Base-by-base conservation (phyloP, 2,888 invertebrate genomes). In the Macrosoma leucophasiata region DNA sequence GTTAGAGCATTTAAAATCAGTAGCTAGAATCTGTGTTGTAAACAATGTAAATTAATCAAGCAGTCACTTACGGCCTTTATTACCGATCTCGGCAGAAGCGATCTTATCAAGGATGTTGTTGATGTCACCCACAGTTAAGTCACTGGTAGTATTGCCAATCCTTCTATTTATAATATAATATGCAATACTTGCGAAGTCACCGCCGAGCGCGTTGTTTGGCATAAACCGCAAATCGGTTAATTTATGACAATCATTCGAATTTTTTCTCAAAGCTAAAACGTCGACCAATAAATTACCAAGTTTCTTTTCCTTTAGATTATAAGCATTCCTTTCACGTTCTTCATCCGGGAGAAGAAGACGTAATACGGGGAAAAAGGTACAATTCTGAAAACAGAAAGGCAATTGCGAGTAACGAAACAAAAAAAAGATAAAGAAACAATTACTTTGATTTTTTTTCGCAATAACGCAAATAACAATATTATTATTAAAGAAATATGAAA, bases 171-270 rank as follows among this genome's bases (percentile, higher is more conserved):
- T 68, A 3, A 95, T 88, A 55, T 84, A 87, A 62, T 88, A 92
- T 0, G 93, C 91, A 11, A 91, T 89, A 44, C 91, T 91, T 0
- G 94, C 93, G 73, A 96, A 96, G 70, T 97, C 96, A 22, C 62
- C 43, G 84, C 89, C 53, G 69, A 86, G 52, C 55, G 78, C 56
- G 61, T 84, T 49, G 64, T 84, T 52, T 66, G 71, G 48, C 26
- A 73, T 73, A 43, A 86, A 84, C 12, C 88, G 87, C 50, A 55
- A 77, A 47, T 75, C 70, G 3, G 69, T 48, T 22, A 86, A 48
- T 32, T 71, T 78, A 36, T 61, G 54, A 0, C 73, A 87, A 39
- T 86, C 85, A 5, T 41, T 54, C 0, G 88, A 85, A 24, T 89
- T 86, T 49, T 89, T 89, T 8, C 90, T 88, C 24, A 97, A 74